Evolutionary conservation across 2,888 invertebrate species (phyloP).

Genomic region (Rhagonycha lutea): DNA sequence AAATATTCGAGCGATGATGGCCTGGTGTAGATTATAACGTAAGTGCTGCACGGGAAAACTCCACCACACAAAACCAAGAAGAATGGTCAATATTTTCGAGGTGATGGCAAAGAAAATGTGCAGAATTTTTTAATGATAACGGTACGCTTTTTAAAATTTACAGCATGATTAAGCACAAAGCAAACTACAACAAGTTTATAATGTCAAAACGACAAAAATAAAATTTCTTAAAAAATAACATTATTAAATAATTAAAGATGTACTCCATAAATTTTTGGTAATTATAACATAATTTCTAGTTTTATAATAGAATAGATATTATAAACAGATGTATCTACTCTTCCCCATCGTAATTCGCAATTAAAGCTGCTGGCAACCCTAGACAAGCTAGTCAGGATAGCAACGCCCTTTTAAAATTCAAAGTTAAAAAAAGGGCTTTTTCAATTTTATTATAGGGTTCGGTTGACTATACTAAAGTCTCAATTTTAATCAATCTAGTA

Average conservation of each 20-base stretch:
- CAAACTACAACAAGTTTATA: neutral
- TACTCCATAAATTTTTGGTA: conserved; percentile 22
- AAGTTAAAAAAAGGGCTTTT: conserved; percentile 23
- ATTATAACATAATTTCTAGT: conserved; percentile 41
- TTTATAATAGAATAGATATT: conserved; percentile 39
- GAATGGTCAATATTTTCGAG: neutral
- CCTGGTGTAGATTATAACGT: too few relatives aligned
- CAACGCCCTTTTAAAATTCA: conserved; percentile 32
- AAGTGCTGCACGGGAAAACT: neutral
- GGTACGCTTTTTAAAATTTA: neutral
- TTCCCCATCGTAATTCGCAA: conserved; percentile 42
- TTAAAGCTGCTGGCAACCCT: conserved; percentile 38
- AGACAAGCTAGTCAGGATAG: conserved; percentile 32
- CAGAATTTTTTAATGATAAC: neutral
- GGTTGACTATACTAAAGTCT: conserved; percentile 32
- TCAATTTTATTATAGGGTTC: conserved; percentile 21
- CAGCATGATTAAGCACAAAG: neutral
- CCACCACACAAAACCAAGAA: neutral
- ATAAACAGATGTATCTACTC: conserved; percentile 42
- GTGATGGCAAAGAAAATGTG: neutral
- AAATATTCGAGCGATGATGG: neutral
- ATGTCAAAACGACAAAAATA: neutral
- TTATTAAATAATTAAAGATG: conserved; percentile 23
- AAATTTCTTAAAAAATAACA: neutral
- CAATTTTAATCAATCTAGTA: conserved; percentile 34